A percentile compares a stretch with the other conserved stretches of the same genome.
Conservation (phyloP, 2,797 vertebrate genomes). For the Onychomys leucogaster region DNA sequence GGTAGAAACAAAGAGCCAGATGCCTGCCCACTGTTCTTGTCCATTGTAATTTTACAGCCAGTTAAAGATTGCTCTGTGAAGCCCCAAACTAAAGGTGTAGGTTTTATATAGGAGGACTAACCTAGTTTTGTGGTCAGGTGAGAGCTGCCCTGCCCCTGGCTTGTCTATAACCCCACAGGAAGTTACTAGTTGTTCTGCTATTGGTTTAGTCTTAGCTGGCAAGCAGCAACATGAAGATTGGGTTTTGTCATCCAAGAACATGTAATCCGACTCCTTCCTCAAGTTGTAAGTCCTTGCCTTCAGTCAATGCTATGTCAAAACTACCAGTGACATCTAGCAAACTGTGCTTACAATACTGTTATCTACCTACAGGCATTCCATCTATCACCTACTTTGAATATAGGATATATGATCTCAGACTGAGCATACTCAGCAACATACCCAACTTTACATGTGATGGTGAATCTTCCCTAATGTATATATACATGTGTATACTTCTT, state of each 20-base stretch:
- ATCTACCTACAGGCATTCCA: not conserved
- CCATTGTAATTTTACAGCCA: not conserved
- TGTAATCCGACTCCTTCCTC: not conserved
- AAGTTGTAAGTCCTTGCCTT: not conserved
- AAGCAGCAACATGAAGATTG: not conserved
- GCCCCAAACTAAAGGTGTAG: not conserved
- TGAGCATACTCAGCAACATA: not conserved
- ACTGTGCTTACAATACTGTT: not conserved
- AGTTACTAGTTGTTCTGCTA: not conserved
- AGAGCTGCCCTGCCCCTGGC: not conserved
- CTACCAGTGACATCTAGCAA: not conserved
- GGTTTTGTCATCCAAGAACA: not conserved
- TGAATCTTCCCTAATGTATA: not conserved
- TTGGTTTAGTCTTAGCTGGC: not conserved
- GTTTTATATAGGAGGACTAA: not conserved
- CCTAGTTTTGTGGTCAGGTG: not conserved
- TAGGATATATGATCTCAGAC: not conserved
- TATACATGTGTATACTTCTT: not conserved
- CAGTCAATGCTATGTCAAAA: not conserved
- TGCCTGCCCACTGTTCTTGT: too few relatives aligned
- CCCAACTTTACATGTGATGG: not conserved
- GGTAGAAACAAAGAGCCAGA: not conserved
- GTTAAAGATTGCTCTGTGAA: not conserved
- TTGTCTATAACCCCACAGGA: not conserved
- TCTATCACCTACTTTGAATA: not conserved